These are phyloP conservation scores for Samia ricini DNA, from an alignment of 1,140 invertebrate species.

Conservation along the genomic window DNA sequence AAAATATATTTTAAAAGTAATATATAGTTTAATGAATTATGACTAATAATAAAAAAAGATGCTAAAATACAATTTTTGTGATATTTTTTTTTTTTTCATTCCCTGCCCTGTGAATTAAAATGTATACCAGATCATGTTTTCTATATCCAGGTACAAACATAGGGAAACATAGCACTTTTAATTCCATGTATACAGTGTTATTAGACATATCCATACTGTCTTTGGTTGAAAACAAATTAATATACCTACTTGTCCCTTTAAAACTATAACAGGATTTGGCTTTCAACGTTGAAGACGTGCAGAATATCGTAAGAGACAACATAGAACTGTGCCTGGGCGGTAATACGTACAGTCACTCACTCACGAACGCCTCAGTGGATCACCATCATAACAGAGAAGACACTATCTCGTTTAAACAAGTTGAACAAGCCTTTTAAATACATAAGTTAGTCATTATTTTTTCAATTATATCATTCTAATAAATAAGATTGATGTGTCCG, in stretches of 20 bases:
- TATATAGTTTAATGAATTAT: too few relatives aligned
- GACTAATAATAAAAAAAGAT: too few relatives aligned
- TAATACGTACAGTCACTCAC: slow-evolving; percentile 63
- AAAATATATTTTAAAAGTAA: too few relatives aligned
- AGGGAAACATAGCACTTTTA: too few relatives aligned
- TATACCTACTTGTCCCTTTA: background rate
- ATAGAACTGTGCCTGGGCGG: slow-evolving; percentile 67
- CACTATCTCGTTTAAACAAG: slow-evolving; percentile 53
- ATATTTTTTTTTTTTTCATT: too few relatives aligned
- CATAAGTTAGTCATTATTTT: slow-evolving; percentile 47
- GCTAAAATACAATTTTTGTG: too few relatives aligned
- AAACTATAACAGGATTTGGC: slow-evolving; percentile 43
- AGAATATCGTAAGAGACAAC: slow-evolving; percentile 65
- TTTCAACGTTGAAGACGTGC: slow-evolving; percentile 68
- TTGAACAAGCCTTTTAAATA: slow-evolving; percentile 71
- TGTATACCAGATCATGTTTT: too few relatives aligned
- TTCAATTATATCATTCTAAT: background rate
- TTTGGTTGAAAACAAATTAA: background rate
- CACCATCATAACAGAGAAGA: slow-evolving; percentile 63
- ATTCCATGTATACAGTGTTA: background rate
- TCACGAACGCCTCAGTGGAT: slow-evolving; percentile 62
- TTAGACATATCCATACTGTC: background rate
- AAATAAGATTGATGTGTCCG: too few relatives aligned
- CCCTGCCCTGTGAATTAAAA: too few relatives aligned
- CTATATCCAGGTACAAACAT: too few relatives aligned